Conservation (phyloP, 2,113 vertebrate species). For the Alethe castanea region DNA sequence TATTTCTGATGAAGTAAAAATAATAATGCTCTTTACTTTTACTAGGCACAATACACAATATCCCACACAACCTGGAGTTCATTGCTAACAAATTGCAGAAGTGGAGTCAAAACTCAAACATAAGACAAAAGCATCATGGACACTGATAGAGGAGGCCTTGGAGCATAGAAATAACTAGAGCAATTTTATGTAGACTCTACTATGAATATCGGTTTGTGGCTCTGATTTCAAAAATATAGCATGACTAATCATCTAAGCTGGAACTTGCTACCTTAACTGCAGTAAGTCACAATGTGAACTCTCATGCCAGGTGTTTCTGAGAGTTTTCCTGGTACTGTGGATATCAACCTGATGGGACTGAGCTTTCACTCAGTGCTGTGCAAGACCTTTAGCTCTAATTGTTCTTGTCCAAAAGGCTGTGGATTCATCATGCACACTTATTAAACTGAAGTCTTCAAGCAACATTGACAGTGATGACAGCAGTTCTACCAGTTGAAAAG, state of each 20-base stretch:
- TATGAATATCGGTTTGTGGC: background rate
- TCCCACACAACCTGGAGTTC: background rate
- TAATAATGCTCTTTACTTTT: background rate
- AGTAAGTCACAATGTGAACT: background rate
- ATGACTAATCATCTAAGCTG: background rate
- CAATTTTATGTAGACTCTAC: background rate
- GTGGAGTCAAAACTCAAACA: background rate
- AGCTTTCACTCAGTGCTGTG: background rate
- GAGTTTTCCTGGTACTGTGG: background rate
- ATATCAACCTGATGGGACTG: background rate
- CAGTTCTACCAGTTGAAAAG: background rate
- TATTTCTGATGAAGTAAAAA: background rate
- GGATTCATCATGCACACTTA: background rate
- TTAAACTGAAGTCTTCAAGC: background rate
- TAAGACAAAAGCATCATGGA: background rate
- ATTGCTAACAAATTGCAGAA: background rate
- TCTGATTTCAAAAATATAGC: background rate
- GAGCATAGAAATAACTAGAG: background rate
- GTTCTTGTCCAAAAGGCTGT: background rate
- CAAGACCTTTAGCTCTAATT: background rate
- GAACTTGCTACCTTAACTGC: background rate
- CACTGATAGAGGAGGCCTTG: background rate
- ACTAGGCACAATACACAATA: background rate
- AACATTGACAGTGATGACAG: background rate
- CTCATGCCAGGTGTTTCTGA: background rate